Evolutionary conservation across 2,113 vertebrate genomes (phyloP), one percentile per base, ranked within the genome.

Genomic region (Trinectes maculatus): DNA sequence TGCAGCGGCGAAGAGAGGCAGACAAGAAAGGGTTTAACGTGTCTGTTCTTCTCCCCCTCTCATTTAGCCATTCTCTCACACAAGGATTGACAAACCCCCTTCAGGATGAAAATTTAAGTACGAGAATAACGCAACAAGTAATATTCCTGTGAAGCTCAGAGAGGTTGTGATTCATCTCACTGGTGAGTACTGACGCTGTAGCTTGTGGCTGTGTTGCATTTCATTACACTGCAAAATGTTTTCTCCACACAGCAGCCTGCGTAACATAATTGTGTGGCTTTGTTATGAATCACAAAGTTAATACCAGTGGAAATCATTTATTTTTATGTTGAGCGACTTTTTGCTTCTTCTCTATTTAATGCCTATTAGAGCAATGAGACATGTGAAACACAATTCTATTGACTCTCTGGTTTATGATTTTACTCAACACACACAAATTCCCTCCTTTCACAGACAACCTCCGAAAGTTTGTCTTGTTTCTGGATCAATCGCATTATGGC

Each of bases 1-100:
- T 99, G 88, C 13, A 83, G 85, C n/a, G 25, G 29, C 7, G 3
- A 33, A 19, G 13, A 66, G 39, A 39, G 65, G 31, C 36, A 43
- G 19, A 3, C 13, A 21, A 36, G 7, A 16, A 34, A 51, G 12
- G n/a, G 25, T 31, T 62, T 26, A 22, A n/a, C 11, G 22, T 18
- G n/a, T n/a, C n/a, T n/a, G n/a, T n/a, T n/a, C n/a, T n/a, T n/a
- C n/a, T n/a, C 18, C 29, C 9, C 28, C 8, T 31, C 19, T 59
- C 9, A 25, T 25, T 47, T 25, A 47, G 6, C 15, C 5, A 15
- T 33, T 53, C 22, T 51, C 46, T 60, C 28, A 44, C 37, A 4
- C 12, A 22, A 47, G 21, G 44, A 24, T n/a, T n/a, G n/a, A n/a
- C 12, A 47, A 25, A 21, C 18, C 21, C 40, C 39, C 2, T 3